Evolutionary conservation across 2,888 invertebrate genomes (phyloP), one percentile per base, ranked within the genome.

Genomic region (Alloplasta piceator): DNA sequence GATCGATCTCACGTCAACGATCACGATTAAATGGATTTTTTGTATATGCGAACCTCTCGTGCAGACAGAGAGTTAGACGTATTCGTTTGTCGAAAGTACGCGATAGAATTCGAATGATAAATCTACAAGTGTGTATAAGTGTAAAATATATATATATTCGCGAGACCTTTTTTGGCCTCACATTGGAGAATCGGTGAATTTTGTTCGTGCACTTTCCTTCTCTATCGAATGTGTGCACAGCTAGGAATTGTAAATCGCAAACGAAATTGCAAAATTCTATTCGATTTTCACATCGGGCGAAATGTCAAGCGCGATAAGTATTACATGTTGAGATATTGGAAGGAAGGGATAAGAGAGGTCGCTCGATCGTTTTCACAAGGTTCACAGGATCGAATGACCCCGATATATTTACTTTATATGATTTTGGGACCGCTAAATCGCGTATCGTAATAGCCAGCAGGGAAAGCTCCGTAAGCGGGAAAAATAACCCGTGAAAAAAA

Each of bases 221-320:
- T 43, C 6, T 43, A 1, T 43, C 26, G 46, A 7, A n/a, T 16
- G n/a, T n/a, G n/a, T n/a, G 36, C 36, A 56, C 10, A 38, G 9
- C 5, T 41, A 46, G 46, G 52, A 43, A 64, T 61, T 67, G 55
- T 80, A 72, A 75, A 72, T 80, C 71, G 52, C 55, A 67, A 75
- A 60, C 52, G 71, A 72, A 67, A 80, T 80, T 75, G 61, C 71
- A 61, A 75, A 71, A 76, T 75, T 71, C 75, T 71, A 71, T 75
- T 71, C 66, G 60, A 61, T 80, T 61, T 39, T 41, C 66, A 50
- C 39, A 58, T 71, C 71, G 39, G 61, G 58, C 48, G 58, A 66
- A 64, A 66, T 36, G 60, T 66, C 52, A 39, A 52, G 58, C 38
- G n/a, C 56, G 68, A 74, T 64, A 70, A 74, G 56, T 64, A 64